Evolutionary conservation across 2,888 invertebrate species (phyloP), one percentile per base, ranked within the genome.

Genomic region (Platynereis dumerilii): DNA sequence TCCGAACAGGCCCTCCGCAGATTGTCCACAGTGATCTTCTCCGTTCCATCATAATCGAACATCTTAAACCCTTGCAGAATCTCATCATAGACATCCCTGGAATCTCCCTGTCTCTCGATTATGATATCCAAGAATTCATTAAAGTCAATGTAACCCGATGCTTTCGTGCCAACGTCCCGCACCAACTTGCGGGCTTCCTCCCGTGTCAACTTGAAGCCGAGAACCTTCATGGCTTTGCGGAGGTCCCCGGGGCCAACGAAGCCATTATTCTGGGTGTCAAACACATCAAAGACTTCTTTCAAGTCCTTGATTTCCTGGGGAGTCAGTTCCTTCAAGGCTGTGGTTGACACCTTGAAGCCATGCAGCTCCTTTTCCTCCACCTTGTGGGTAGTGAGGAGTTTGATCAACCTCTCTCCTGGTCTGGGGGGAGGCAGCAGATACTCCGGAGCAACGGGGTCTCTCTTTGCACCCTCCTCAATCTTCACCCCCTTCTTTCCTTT

Each of bases 281-380:
- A 82, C 28, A 79, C 74, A 63, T 83, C 82, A 75, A 83, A 83
- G 3, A 83, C 80, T 26, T 77, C 71, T 60, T 76, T 68, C 5
- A 83, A 73, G 68, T 83, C 83, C 61, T 78, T 69, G 24, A 83
- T 79, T 74, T 83, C 83, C 57, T 81, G 78, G 28, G 83, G 77
- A n/a, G 80, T 82, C 2, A 83, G 70, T 60, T 81, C 74, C 48
- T 80, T 76, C 3, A 83, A 69, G n/a, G 81, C 78, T 68, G 77
- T 72, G 10, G 74, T 74, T 1, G 81, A 76, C 5, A 83, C 78
- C 70, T 79, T 79, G 24, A 80, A 73, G 20, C 81, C 81, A 72
- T 80, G 78, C 2, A 83, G 70, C 60, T 83, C 83, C 67, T 79
- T 80, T 67, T 80, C 79, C 58, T 81, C 76, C 5, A 81, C 82